Conservation (phyloP, 2,888 invertebrate genomes). For the Zele albiditarsus region DNA sequence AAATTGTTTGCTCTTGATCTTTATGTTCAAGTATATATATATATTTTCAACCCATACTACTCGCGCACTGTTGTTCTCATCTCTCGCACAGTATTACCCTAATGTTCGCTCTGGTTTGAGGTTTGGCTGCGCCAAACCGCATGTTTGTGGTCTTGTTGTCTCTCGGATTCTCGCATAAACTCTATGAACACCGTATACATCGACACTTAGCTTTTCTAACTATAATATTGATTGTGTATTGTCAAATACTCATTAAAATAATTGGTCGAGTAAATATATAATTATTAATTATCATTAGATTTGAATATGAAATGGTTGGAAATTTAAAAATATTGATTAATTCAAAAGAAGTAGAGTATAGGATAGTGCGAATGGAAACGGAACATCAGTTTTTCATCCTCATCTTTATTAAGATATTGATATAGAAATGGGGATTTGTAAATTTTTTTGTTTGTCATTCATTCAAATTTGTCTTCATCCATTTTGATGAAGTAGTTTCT, state of each 20-base stretch:
- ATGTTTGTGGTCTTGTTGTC: conserved; percentile 72
- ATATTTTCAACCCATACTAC: background rate
- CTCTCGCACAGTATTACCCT: conserved; percentile 53
- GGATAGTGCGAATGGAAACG: too few species aligned
- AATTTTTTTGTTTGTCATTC: too few species aligned
- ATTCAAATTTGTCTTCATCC: too few species aligned
- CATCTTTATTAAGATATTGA: too few species aligned
- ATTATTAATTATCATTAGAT: too few species aligned
- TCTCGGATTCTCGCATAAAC: conserved; percentile 63
- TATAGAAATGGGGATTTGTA: too few species aligned
- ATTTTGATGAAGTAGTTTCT: too few species aligned
- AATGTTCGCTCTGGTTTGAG: conserved; percentile 71
- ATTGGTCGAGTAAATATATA: background rate
- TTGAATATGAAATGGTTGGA: too few species aligned
- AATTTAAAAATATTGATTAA: too few species aligned
- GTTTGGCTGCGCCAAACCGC: conserved; percentile 70
- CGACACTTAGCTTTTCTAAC: conserved; percentile 15
- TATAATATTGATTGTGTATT: background rate
- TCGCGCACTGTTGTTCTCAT: conserved; percentile 17
- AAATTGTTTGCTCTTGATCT: background rate
- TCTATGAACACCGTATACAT: conserved; percentile 51
- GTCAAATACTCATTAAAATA: background rate
- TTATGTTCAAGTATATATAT: background rate
- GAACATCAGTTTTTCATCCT: too few species aligned
- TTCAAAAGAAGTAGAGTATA: too few species aligned